These are phyloP conservation scores for Apodemus agrarius DNA, from an alignment of 2,797 vertebrate genomes.

Conservation along the genomic window DNA sequence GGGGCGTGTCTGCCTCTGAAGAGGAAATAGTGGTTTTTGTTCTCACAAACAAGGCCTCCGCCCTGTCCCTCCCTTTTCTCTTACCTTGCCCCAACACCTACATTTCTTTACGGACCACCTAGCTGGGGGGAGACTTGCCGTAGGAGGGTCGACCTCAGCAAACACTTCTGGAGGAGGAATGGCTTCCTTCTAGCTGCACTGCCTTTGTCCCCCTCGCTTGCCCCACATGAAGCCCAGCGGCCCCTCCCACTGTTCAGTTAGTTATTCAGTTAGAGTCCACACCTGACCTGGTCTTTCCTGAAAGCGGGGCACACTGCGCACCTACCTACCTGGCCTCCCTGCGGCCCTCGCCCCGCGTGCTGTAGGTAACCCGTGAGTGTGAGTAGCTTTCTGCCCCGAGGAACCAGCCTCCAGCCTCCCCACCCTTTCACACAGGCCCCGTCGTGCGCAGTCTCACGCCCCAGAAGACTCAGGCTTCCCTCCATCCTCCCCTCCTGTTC, in stretches of 20 bases:
- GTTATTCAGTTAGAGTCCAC: no score
- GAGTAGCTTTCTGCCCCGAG: neutral
- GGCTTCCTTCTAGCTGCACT: neutral
- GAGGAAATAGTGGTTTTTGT: slow-evolving; percentile 83
- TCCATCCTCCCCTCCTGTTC: slow-evolving; percentile 1
- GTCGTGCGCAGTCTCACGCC: neutral
- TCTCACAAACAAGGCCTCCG: slow-evolving; percentile 79
- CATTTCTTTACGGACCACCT: slow-evolving; percentile 2
- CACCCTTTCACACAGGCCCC: slow-evolving; percentile 47
- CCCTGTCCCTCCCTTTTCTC: slow-evolving; percentile 55
- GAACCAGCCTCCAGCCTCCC: slow-evolving; percentile 48
- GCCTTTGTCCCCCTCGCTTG: neutral
- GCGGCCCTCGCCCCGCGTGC: rapidly evolving
- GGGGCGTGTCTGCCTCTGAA: slow-evolving; percentile 50
- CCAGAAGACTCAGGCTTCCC: neutral
- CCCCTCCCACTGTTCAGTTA: slow-evolving; percentile 40
- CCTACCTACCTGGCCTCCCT: no score
- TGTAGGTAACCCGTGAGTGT: neutral
- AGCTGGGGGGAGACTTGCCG: neutral
- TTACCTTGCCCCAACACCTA: slow-evolving; percentile 58
- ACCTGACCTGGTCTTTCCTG: slow-evolving; percentile 46
- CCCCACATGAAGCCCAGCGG: neutral
- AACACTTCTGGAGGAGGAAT: neutral
- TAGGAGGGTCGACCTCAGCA: neutral
- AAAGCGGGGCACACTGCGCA: neutral